Evolutionary conservation across 2,113 vertebrate genomes (phyloP).

Genomic region (Ibidorhyncha struthersii): DNA sequence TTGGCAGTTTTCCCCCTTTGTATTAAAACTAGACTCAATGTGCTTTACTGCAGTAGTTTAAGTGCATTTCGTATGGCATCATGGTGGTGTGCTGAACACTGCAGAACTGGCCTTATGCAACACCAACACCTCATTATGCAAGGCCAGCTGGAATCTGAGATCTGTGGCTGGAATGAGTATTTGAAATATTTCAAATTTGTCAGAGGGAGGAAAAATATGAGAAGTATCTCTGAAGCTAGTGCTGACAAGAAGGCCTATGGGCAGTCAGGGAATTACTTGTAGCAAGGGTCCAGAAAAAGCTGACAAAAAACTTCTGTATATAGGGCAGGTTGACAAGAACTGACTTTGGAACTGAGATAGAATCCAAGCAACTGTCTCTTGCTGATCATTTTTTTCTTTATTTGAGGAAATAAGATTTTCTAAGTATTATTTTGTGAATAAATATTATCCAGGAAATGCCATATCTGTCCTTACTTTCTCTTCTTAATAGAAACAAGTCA

Average conservation of each 20-base stretch:
- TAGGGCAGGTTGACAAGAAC: background rate
- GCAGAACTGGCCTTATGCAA: background rate
- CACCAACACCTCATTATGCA: background rate
- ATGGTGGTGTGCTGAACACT: background rate
- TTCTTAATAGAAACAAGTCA: background rate
- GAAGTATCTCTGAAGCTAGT: background rate
- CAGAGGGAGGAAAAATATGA: background rate
- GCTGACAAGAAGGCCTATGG: background rate
- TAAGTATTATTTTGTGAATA: background rate
- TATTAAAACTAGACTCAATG: background rate
- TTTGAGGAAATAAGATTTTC: background rate
- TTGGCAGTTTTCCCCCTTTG: background rate
- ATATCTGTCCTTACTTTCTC: background rate
- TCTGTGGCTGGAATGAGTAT: background rate
- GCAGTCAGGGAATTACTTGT: background rate
- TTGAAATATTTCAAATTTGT: too few relatives aligned
- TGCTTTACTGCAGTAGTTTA: background rate
- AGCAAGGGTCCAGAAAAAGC: background rate
- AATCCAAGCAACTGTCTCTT: background rate
- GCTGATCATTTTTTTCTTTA: background rate
- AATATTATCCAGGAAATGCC: background rate
- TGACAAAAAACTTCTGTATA: background rate
- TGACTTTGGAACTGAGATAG: background rate
- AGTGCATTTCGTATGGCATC: background rate
- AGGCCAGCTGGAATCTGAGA: background rate